phyloP scores from a whole-genome alignment of 2,797 vertebrate species.

The Silurus aristotelis region DNA sequence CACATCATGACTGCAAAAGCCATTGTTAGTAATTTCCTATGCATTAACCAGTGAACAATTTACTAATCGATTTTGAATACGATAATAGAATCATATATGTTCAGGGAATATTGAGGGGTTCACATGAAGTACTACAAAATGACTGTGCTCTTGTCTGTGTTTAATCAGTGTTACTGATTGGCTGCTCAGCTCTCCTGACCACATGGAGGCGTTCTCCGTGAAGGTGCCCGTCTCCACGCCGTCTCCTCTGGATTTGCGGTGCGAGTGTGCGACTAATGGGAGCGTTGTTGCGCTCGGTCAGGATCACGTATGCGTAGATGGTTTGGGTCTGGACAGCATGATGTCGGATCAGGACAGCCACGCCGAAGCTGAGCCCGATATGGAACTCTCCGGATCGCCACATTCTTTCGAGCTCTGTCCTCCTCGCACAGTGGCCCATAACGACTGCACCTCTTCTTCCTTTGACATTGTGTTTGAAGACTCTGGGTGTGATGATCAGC shows the following conservation, averaged over 20 bases:
- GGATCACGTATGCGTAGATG: conserved; percentile 61
- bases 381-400: conserved; percentile 74
- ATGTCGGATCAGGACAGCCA: conserved; percentile 81
- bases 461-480: conserved; percentile 95
- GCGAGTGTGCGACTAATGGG: conserved; percentile 56
- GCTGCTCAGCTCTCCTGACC: conserved; percentile 89
- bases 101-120: background rate
- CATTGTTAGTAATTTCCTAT: background rate
- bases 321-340: conserved; percentile 83
- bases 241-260: conserved; percentile 68
- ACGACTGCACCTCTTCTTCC: conserved; percentile 93
- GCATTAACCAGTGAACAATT: background rate
- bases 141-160: background rate
- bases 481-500: conserved; percentile 88
- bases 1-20: background rate
- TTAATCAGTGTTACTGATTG: conserved; percentile 86
- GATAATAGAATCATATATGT: background rate
- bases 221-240: conserved; percentile 86
- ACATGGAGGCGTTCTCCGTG: conserved; percentile 87
- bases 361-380: conserved; percentile 71
- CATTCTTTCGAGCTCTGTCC: conserved; percentile 81
- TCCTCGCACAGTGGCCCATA: conserved; percentile 65
- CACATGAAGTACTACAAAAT: background rate
- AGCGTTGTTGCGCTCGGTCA: conserved; percentile 37
- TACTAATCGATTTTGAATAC: background rate